Conservation (phyloP, 2,113 vertebrate species). For the Dasyurus viverrinus region DNA sequence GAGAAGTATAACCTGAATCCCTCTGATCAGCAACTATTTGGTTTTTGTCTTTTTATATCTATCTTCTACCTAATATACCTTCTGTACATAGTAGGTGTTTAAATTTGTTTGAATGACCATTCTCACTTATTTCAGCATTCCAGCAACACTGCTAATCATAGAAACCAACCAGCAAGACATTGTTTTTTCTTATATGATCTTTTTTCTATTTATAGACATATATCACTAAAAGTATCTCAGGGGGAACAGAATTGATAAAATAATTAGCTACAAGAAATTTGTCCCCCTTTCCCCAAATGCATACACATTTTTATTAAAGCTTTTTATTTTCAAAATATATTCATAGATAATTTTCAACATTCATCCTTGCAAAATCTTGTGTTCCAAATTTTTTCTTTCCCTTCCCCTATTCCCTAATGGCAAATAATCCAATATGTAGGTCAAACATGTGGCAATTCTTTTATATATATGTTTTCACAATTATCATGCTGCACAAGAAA, state of each 20-base stretch:
- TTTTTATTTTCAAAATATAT: too few relatives aligned
- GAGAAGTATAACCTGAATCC: background rate
- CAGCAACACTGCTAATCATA: background rate
- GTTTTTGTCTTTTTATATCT: background rate
- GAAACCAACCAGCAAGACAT: background rate
- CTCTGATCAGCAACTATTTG: background rate
- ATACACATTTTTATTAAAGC: too few relatives aligned
- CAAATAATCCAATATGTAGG: too few relatives aligned
- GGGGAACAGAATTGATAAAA: background rate
- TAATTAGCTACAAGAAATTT: background rate
- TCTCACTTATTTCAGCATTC: background rate
- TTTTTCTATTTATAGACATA: background rate
- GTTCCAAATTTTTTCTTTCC: too few relatives aligned
- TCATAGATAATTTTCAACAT: too few relatives aligned
- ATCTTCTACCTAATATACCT: background rate
- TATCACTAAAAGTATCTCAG: background rate
- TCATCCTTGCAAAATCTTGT: too few relatives aligned
- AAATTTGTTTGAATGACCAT: background rate
- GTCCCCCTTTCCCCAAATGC: rapidly evolving
- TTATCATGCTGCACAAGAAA: too few relatives aligned
- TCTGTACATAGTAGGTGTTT: background rate
- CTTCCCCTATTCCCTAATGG: too few relatives aligned
- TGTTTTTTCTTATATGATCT: background rate
- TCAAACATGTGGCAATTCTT: too few relatives aligned
- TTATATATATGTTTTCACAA: too few relatives aligned